phyloP scores from a whole-genome alignment of 2,113 vertebrate genomes.

The Taxidea taxus region DNA sequence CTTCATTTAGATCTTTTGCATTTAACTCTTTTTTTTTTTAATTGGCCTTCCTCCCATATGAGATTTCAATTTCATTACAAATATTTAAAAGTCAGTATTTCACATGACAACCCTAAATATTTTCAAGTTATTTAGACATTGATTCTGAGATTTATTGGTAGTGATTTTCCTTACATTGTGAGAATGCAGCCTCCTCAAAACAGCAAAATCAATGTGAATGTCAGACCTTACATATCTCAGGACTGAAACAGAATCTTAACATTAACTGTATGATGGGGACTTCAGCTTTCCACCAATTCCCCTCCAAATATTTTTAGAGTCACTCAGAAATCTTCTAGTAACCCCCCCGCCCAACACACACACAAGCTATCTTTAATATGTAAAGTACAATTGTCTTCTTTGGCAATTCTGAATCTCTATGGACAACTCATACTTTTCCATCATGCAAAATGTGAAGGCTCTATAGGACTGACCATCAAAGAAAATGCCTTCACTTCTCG shows the following conservation, averaged over 20 bases:
- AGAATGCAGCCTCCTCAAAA: not conserved
- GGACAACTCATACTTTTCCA: not conserved
- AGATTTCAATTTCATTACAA: constrained; percentile 14
- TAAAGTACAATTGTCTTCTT: not conserved
- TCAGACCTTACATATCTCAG: not conserved
- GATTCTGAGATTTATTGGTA: not conserved
- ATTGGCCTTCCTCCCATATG: not conserved
- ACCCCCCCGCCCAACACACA: too few species aligned
- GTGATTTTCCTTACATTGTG: not conserved
- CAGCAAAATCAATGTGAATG: not conserved
- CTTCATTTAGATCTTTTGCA: not conserved
- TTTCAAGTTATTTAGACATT: not conserved
- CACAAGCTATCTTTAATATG: not conserved
- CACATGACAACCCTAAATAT: not conserved
- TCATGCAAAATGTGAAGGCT: not conserved
- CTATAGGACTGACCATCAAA: not conserved
- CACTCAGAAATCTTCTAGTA: not conserved
- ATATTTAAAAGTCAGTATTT: not conserved
- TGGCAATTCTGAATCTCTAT: not conserved
- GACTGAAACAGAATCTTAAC: not conserved
- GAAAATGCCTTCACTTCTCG: not conserved
- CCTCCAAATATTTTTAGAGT: not conserved
- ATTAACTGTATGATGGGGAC: not conserved
- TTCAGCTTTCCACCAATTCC: not conserved
- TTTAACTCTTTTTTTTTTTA: not conserved